phyloP scores from a whole-genome alignment of 2,113 vertebrate species.

The Rattus norvegicus region GRCr8 NC_086023.1:134689501-134690000 shows the following conservation, averaged over 20 bases:
- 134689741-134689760: no score
- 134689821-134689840: not conserved
- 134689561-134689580: not conserved
- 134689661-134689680: no score
- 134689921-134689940: slow-evolving; percentile 63
- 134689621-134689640: not conserved
- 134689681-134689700: no score
- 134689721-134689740: no score
- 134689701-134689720: no score
- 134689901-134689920: not conserved
- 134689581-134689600: not conserved
- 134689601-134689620: not conserved
- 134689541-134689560: not conserved
- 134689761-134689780: not conserved
- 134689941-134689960: slow-evolving; percentile 59
- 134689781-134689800: not conserved
- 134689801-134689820: not conserved
- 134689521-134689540: not conserved
- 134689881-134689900: not conserved
- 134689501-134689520: not conserved
- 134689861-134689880: not conserved
- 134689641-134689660: no score
- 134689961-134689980: slow-evolving; percentile 86
- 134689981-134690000: slow-evolving; percentile 93
- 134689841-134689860: not conserved